phyloP scores from a whole-genome alignment of 2,113 vertebrate genomes.

The Carlito syrichta region DNA sequence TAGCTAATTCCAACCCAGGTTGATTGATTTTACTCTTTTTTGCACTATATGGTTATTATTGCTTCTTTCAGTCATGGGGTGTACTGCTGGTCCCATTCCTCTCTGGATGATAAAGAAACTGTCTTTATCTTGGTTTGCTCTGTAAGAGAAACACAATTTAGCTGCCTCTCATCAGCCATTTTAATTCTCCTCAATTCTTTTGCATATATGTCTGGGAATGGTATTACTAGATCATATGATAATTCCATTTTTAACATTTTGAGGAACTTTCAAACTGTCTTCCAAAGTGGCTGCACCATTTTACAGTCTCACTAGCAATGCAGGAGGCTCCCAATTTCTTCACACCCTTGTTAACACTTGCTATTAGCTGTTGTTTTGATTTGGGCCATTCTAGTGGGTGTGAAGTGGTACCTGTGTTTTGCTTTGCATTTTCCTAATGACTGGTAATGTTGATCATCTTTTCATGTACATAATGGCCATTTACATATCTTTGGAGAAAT shows the following conservation, averaged over 20 bases:
- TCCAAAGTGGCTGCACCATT: background rate
- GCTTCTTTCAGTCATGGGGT: too few species aligned
- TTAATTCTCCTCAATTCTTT: too few species aligned
- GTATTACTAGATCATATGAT: background rate
- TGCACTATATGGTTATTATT: too few species aligned
- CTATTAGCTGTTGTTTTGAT: conserved; percentile 1
- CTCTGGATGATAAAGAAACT: too few species aligned
- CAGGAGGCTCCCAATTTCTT: background rate
- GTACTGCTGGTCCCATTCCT: too few species aligned
- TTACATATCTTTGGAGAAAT: background rate
- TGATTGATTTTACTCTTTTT: too few species aligned
- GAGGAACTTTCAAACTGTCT: background rate
- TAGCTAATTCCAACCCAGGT: too few species aligned
- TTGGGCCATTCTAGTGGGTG: background rate
- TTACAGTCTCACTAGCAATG: background rate
- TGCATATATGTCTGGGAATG: background rate
- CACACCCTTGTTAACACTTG: background rate
- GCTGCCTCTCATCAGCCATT: too few species aligned
- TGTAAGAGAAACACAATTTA: too few species aligned
- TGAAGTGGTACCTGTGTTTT: background rate
- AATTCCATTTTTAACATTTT: conserved; percentile 17
- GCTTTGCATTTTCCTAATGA: conserved; percentile 14
- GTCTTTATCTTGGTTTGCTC: too few species aligned
- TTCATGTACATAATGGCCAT: background rate
- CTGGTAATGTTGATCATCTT: background rate